Evolutionary conservation across 2,113 vertebrate genomes (phyloP).

Genomic region (Ahaetulla prasina): DNA sequence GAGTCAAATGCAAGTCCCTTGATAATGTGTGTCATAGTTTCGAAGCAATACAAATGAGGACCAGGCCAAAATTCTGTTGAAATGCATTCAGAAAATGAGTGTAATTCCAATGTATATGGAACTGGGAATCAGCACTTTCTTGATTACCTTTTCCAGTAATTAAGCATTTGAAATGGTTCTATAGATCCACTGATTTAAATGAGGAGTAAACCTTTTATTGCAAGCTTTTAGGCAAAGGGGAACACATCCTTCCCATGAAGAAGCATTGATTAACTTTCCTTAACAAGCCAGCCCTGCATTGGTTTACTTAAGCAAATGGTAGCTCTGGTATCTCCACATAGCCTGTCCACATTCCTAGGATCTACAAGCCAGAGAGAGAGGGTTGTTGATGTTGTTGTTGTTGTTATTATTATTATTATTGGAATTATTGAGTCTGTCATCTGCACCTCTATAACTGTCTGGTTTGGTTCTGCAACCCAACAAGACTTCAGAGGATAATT

Average conservation of each 20-base stretch:
- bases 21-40: neutral
- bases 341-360: neutral
- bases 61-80: neutral
- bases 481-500: too few relatives aligned
- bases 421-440: too few relatives aligned
- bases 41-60: neutral
- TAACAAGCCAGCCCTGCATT: neutral
- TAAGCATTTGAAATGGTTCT: neutral
- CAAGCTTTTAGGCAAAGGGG: neutral
- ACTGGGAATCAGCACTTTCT: neutral
- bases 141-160: neutral
- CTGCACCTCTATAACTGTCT: too few relatives aligned
- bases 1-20: neutral
- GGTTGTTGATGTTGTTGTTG: too few relatives aligned
- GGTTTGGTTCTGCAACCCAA: too few relatives aligned
- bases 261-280: neutral
- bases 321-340: neutral
- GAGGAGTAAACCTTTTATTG: neutral
- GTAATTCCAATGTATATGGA: neutral
- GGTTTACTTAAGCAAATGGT: neutral
- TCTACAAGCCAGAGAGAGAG: neutral
- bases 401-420: too few relatives aligned
- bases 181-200: neutral
- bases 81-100: neutral
- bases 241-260: neutral